Percentiles rank a stretch among this genome's conserved stretches.
Evolutionary conservation across 1,140 invertebrate species (phyloP).

Genomic region (Tribolium madens): DNA sequence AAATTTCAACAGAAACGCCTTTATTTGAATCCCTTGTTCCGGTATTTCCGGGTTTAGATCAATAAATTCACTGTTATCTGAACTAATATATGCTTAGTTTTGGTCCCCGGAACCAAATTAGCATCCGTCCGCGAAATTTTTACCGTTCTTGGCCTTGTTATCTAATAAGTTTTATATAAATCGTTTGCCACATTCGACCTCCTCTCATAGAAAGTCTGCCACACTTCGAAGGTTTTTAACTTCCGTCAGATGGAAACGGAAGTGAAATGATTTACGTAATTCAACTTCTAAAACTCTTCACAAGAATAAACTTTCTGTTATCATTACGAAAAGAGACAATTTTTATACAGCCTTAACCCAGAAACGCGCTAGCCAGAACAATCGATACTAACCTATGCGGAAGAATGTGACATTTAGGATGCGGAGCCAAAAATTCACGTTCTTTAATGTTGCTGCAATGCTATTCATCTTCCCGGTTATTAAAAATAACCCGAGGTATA

Average conservation of each 20-base stretch:
- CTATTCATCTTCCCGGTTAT: constrained; percentile 3
- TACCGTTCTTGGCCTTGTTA: constrained; percentile 1
- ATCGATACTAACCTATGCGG: constrained; percentile 33
- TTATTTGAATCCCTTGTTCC: not conserved
- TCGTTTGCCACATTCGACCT: not conserved
- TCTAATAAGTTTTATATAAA: constrained; percentile 10
- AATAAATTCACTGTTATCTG: not conserved
- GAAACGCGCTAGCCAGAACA: constrained; percentile 19
- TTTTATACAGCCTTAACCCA: constrained; percentile 24
- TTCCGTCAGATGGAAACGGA: constrained; percentile 9
- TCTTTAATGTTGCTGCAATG: not conserved
- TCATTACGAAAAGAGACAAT: not conserved
- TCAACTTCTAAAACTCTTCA: not conserved
- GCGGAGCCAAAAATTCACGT: not conserved
- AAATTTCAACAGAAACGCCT: not conserved
- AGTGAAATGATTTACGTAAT: constrained; percentile 16
- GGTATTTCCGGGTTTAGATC: not conserved
- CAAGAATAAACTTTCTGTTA: not conserved
- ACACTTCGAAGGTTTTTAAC: constrained; percentile 17
- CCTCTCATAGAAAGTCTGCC: constrained; percentile 11
- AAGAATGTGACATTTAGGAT: constrained; percentile 32
- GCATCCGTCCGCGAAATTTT: constrained; percentile 1
- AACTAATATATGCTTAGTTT: not conserved
- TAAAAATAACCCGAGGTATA: not conserved
- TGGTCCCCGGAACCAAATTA: not conserved